Percentiles rank a stretch among this genome's conserved stretches.
phyloP scores from a whole-genome alignment of 2,797 vertebrate genomes.

The Taeniopygia guttata region DNA sequence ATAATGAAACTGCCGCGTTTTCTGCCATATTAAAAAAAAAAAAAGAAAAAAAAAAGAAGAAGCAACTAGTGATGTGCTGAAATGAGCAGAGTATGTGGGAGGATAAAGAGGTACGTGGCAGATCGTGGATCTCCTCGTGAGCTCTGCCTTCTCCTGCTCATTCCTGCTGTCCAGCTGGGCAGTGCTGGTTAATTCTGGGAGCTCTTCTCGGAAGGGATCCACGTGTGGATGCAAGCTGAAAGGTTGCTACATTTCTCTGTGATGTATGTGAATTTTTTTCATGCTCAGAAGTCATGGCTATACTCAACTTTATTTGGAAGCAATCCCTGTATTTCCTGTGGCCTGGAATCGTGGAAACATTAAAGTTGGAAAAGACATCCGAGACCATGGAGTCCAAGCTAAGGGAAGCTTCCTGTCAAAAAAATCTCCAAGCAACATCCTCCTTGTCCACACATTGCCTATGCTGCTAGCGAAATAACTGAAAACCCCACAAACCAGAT shows the following conservation, averaged over 20 bases:
- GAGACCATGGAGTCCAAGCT: not conserved
- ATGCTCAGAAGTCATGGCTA: rapidly evolving
- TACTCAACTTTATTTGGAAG: not conserved
- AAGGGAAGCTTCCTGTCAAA: not conserved
- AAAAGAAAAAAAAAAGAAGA: not conserved
- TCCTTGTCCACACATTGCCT: not conserved
- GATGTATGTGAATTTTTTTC: not conserved
- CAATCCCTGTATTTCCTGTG: not conserved
- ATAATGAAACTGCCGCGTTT: not conserved
- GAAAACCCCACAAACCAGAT: rapidly evolving
- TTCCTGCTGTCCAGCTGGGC: not conserved
- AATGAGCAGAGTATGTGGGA: not conserved
- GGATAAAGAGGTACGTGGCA: not conserved
- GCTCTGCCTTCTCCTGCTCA: not conserved
- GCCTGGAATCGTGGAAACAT: not conserved
- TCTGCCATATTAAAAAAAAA: not conserved
- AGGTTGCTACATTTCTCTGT: not conserved
- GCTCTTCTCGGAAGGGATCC: not conserved
- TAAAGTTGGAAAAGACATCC: not conserved
- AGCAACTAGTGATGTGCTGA: not conserved
- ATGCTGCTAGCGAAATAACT: not conserved
- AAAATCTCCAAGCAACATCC: not conserved
- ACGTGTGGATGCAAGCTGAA: not conserved
- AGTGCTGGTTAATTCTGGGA: not conserved
- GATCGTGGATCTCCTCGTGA: rapidly evolving